Conservation (phyloP, 2,113 vertebrate species). For the Ciconia boyciana region DNA sequence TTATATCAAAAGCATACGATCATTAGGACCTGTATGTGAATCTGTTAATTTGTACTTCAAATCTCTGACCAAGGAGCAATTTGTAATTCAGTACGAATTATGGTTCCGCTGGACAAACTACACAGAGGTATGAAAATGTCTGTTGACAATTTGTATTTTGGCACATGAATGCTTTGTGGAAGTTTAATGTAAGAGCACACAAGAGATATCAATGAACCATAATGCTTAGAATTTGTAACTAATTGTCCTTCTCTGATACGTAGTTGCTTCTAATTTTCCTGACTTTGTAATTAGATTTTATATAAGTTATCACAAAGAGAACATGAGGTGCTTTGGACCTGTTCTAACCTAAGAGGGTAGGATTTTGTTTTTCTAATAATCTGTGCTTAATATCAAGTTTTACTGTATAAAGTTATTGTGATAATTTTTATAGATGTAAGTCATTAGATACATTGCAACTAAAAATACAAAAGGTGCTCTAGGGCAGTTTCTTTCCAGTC, state of each 20-base stretch:
- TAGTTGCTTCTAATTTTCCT: background rate
- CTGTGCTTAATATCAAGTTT: background rate
- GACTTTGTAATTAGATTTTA: background rate
- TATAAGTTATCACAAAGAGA: background rate
- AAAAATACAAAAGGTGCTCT: background rate
- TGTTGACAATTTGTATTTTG: background rate
- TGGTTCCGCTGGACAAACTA: conserved; percentile 76
- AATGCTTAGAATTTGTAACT: background rate
- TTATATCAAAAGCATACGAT: conserved; percentile 66
- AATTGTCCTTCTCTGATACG: background rate
- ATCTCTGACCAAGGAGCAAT: conserved; percentile 60
- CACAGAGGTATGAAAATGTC: conserved; percentile 66
- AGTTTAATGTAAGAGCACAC: background rate
- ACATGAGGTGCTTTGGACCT: background rate
- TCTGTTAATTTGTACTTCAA: conserved; percentile 62
- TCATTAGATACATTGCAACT: background rate
- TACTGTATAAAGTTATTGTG: background rate
- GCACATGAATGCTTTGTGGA: background rate
- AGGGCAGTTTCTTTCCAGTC: background rate
- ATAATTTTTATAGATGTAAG: background rate
- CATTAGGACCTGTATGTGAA: conserved; percentile 75
- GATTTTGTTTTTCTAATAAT: background rate
- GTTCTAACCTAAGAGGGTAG: background rate
- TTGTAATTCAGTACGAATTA: conserved; percentile 23
- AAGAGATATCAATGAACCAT: background rate